Evolutionary conservation across 2,113 vertebrate species (phyloP), one percentile per base, ranked within the genome.

Genomic region (Malurus alboscapulatus): DNA sequence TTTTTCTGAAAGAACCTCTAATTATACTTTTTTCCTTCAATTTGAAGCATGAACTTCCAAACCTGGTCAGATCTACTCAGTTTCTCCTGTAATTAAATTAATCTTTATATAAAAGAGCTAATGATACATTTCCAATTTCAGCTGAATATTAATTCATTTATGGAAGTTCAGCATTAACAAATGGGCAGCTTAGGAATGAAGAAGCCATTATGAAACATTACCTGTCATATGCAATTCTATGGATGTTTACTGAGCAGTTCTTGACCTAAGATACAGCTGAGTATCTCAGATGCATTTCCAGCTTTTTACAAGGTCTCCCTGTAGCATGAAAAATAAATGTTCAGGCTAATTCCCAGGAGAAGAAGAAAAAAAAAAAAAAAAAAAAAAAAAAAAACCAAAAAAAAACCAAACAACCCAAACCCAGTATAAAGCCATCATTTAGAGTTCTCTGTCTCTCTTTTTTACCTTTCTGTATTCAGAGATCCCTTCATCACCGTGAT

Each of bases 131-230:
- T 96, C 19, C 42, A 94, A 63, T 87, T 95, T 92, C 34, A 89
- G 10, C 27, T 96, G 55, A 96, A 93, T 84, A 59, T 44, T 96
- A 92, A 87, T 57, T 91, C 36, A 59, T 36, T 93, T 93, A 54
- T 54, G 21, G 44, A 54, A 63, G 57, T 84, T 93, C 67, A 90
- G 15, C 7, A 21, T 15, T 73, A 88, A 54, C 88, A 71, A 97
- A 95, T 92, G 86, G 81, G 63, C 34, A 34, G 50, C 75, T 96
- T 97, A 95, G 93, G 90, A 98, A 96, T 96, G 61, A 94, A 94
- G 94, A 94, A 97, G 89, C 88, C 62, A 75, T 97, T 96, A 94
- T 97, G 95, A 98, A 98, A 98, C 98, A 98, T 98, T 98, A 97
- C 95, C 97, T 97, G 72, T 97, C 97, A 96, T 94, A 42, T 84